Base-by-base conservation (phyloP, 2,888 invertebrate genomes). In the Carterocephalus palaemon region DNA sequence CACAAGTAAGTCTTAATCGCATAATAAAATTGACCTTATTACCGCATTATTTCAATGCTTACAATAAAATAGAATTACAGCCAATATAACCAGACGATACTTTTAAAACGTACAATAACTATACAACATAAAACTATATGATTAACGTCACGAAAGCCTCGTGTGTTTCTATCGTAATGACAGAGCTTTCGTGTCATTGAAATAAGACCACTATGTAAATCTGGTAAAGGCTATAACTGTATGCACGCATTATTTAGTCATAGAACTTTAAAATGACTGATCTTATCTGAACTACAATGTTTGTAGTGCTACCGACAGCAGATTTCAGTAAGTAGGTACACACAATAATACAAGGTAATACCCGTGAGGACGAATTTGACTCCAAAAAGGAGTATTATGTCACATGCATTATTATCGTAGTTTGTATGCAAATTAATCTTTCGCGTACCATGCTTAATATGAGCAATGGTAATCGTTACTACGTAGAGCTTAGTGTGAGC, bases 181-280 rank as follows among this genome's bases (percentile, higher is more conserved):
- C 34, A 10, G 12, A 15, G 4, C 3, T 7, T n/a, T n/a, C 4
- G 5, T 7, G 1, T 22, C 22, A 42, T n/a, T 3, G 28, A 9
- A 42, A 28, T 34, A 42, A 28, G 9, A n/a, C 1, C 9, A 9
- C 5, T 28, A 28, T n/a, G 0, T 3, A n/a, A 1, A n/a, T n/a
- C 5, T 9, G 1, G 26, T 19, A 19, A 22, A 7, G 41, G 10
- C 26, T 15, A 34, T 9, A 28, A n/a, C 22, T 2, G 26, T 10
- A 4, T 34, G 33, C 5, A 28, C 1, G 4, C 7, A 34, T 20
- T 19, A 28, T 28, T 34, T 34, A 20, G 26, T 10, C 34, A 34
- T 10, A 42, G 34, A 42, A 20, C 33, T 42, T 42, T 34, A 28
- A 42, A 42, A 42, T 42, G 42, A 34, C 42, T 42, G 42, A 42